A percentile compares a stretch with the other conserved stretches of the same genome.
Evolutionary conservation across 2,113 vertebrate species (phyloP).

Genomic region (Esox niger): DNA sequence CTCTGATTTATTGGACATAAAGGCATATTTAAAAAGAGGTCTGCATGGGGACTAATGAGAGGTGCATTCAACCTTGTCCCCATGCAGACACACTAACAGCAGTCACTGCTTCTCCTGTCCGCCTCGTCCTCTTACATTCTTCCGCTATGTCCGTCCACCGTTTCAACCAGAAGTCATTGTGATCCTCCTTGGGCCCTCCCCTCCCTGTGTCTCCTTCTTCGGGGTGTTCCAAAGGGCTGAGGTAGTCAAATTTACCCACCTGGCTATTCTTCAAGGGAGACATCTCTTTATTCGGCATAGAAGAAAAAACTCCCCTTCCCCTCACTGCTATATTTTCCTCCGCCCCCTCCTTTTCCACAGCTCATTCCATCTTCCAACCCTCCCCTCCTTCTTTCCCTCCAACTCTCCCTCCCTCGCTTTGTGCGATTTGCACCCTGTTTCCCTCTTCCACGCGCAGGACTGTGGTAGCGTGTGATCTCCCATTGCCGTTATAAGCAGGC

Average conservation of each 20-base stretch:
- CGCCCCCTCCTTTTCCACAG: not conserved
- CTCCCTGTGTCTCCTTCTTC: slow-evolving; percentile 21
- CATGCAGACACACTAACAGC: not conserved
- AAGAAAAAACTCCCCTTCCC: slow-evolving; percentile 17
- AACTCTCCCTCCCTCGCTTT: slow-evolving; percentile 8
- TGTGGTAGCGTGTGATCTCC: slow-evolving; percentile 66
- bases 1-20: too few relatives aligned
- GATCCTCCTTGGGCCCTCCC: not conserved
- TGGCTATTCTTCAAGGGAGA: slow-evolving; percentile 71
- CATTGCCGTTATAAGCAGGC: slow-evolving; percentile 58
- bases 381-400: slow-evolving; percentile 1
- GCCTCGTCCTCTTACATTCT: not conserved
- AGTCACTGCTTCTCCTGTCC: too few relatives aligned
- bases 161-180: slow-evolving; percentile 23
- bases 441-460: slow-evolving; percentile 62
- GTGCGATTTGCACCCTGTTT: slow-evolving; percentile 55
- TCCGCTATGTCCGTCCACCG: not conserved
- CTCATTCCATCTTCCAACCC: slow-evolving; percentile 7
- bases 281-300: slow-evolving; percentile 57
- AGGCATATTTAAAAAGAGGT: too few relatives aligned
- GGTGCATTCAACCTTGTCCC: too few relatives aligned
- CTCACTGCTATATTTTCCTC: slow-evolving; percentile 6
- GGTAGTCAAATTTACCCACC: slow-evolving; percentile 66
- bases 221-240: slow-evolving; percentile 68
- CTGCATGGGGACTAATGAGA: too few relatives aligned